phyloP scores from a whole-genome alignment of 2,888 invertebrate species.

The Pterobdella sp. region DNA sequence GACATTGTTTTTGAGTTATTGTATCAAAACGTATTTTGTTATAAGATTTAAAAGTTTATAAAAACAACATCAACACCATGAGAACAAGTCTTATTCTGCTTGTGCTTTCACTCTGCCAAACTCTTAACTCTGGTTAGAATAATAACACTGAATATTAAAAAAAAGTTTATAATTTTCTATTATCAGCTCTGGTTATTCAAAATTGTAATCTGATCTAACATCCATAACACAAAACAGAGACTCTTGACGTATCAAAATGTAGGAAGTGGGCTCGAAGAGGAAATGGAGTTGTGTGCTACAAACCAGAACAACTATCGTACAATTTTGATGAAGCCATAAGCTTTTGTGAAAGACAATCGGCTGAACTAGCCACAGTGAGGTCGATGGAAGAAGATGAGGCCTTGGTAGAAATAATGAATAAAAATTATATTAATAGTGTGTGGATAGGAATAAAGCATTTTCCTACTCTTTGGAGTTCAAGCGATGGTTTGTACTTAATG shows the following conservation, averaged over 20 bases:
- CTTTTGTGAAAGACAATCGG: background rate
- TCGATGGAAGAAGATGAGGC: background rate
- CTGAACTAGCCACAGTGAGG: background rate
- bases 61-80: too few species aligned
- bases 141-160: too few species aligned
- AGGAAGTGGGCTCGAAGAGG: background rate
- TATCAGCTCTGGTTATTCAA: too few species aligned
- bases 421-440: background rate
- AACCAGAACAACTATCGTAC: background rate
- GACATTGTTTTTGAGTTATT: too few species aligned
- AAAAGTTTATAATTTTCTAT: too few species aligned
- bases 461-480: background rate
- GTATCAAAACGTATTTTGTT: too few species aligned
- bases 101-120: too few species aligned
- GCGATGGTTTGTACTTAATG: background rate
- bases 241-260: background rate
- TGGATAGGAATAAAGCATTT: background rate
- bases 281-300: conserved; percentile 7
- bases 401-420: background rate
- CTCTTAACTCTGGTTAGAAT: too few species aligned
- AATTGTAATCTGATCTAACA: background rate
- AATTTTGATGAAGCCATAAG: background rate
- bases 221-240: background rate
- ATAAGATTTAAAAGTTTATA: too few species aligned
- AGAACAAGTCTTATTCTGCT: too few species aligned